These are phyloP conservation scores for Microlaimidae sp. DNA, from an alignment of 2,888 invertebrate genomes.

Conservation along the genomic window DNA sequence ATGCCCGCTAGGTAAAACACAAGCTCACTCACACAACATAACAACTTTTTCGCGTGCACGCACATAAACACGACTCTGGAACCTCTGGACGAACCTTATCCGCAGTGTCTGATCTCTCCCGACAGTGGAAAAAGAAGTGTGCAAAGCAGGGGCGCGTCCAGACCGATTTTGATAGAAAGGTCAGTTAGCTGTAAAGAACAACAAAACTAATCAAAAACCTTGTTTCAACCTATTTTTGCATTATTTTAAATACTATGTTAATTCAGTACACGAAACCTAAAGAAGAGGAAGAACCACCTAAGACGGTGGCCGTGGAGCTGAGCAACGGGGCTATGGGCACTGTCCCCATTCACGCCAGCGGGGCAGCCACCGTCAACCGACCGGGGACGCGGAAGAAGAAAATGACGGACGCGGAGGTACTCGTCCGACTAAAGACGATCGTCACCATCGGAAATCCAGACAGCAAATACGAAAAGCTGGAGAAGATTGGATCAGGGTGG, in stretches of 20 bases:
- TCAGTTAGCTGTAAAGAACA: no score
- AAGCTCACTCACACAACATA: no score
- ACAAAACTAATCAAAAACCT: no score
- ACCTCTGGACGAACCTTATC: no score
- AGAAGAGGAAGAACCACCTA: conserved; percentile 51
- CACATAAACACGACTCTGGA: no score
- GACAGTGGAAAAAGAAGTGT: no score
- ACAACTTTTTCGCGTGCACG: no score
- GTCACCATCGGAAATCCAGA: conserved; percentile 74
- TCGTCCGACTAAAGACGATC: conserved; percentile 84
- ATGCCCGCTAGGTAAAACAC: no score
- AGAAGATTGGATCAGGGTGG: conserved; percentile 95
- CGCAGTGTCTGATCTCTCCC: no score
- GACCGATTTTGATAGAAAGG: no score
- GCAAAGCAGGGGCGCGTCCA: no score
- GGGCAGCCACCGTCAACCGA: conserved; percentile 37
- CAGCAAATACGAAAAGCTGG: conserved; percentile 94
- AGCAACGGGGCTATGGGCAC: neutral
- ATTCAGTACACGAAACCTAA: conserved; percentile 85
- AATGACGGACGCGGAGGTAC: conserved; percentile 92
- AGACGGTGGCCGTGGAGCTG: conserved; percentile 29
- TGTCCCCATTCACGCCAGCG: neutral
- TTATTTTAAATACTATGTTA: conserved; percentile 3
- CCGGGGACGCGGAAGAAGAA: conserved; percentile 54
- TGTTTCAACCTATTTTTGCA: no score